Base-by-base conservation (phyloP, 2,888 invertebrate genomes). In the Agrypnus murinus region DNA sequence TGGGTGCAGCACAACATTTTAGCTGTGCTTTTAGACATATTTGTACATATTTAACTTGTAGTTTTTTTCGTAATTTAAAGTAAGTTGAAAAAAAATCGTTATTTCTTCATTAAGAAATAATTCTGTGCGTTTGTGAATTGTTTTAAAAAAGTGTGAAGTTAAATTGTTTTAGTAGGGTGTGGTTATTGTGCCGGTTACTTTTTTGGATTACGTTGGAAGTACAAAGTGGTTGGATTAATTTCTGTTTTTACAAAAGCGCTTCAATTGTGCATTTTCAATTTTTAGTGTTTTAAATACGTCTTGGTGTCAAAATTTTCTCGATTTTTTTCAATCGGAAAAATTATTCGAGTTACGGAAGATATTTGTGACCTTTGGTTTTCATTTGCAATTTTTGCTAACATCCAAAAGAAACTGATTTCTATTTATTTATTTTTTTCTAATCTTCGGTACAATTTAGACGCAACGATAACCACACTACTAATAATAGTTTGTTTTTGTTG, bases 11-110 rank as follows among this genome's bases (percentile, higher is more conserved):
- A 64, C 60, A 53, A 65, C 32, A 34, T 15, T 74, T n/a, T 71
- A 74, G 77, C 81, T 81, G 83, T 82, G 78, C 81, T 68, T 53
- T 50, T 60, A 65, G 32, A 69, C 53, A 17, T 58, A 70, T 63
- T 72, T 68, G 68, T 75, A 69, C 60, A 71, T 71, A 71, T 64
- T n/a, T 71, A 67, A 69, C 69, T 57, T 45, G 50, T 68, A 65
- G 60, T 72, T 64, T 62, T 62, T 68, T n/a, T n/a, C n/a, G 19
- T 31, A n/a, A 10, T 12, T 55, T 38, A 73, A 70, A 73, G 73
- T 73, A 73, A 73, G 73, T 73, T 73, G 9, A 60, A 50, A 15
- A n/a, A n/a, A n/a, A n/a, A n/a, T n/a, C n/a, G n/a, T n/a, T n/a
- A n/a, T n/a, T n/a, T n/a, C n/a, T 17, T 63, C 55, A 25, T 43